phyloP scores from a whole-genome alignment of 2,797 vertebrate genomes.

The Sebastes cheni region DNA sequence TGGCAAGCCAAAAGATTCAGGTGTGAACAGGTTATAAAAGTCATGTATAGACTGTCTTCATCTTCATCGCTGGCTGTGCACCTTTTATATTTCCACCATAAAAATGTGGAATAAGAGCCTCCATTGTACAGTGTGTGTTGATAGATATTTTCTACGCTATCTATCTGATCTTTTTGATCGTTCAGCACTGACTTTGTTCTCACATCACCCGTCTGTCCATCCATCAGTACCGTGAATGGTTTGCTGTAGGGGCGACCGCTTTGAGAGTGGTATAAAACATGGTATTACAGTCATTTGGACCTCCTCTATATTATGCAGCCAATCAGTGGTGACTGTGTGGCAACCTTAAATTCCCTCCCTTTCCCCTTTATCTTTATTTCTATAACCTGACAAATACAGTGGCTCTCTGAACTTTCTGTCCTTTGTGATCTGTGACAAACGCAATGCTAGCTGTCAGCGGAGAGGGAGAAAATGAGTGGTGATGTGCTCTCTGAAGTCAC shows the following conservation, averaged over 20 bases:
- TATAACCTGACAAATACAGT: slow-evolving; percentile 60
- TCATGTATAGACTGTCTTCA: background rate
- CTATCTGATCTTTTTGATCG: background rate
- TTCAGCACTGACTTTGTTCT: slow-evolving; percentile 16
- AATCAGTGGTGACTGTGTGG: slow-evolving; percentile 23
- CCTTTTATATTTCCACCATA: background rate
- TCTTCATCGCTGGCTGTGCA: background rate
- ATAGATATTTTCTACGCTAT: background rate
- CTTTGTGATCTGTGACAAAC: slow-evolving; percentile 70
- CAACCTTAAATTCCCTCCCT: slow-evolving; percentile 49
- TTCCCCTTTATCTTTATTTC: slow-evolving; percentile 47
- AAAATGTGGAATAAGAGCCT: background rate
- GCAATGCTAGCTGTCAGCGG: slow-evolving; percentile 48
- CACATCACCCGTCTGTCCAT: slow-evolving; percentile 2
- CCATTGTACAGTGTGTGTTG: background rate
- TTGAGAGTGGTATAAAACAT: slow-evolving; percentile 29
- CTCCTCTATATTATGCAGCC: slow-evolving; percentile 31
- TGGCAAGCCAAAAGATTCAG: background rate
- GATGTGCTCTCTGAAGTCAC: slow-evolving; percentile 58
- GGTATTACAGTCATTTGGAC: slow-evolving; percentile 24
- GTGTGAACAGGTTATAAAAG: background rate
- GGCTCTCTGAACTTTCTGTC: slow-evolving; percentile 54
- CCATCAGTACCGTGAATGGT: slow-evolving; percentile 6
- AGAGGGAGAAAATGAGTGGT: slow-evolving; percentile 42
- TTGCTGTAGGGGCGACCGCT: slow-evolving; percentile 4